Percentiles rank a stretch among this genome's conserved stretches.
Conservation (phyloP, 2,797 vertebrate species). For the Hemibagrus guttatus region DNA sequence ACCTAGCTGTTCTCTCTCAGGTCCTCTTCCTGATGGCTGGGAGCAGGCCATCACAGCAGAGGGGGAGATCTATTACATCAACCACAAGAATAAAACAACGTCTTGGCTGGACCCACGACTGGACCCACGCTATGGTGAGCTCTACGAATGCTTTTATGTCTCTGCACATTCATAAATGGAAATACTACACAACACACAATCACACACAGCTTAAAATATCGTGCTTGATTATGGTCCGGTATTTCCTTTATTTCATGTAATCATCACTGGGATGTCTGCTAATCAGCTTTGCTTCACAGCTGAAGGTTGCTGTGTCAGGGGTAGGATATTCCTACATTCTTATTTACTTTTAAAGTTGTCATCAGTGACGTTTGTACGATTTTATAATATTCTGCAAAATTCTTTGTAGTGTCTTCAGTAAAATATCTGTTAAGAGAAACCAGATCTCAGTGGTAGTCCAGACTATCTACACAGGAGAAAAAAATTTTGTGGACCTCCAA, state of each 20-base stretch:
- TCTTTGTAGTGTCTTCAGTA: not conserved
- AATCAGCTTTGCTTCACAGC: not conserved
- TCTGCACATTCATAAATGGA: not conserved
- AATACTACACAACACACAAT: not conserved
- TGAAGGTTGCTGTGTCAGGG: not conserved
- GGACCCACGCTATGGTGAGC: slow-evolving; percentile 95
- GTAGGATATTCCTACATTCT: no score
- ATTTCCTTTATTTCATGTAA: not conserved
- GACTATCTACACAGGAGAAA: not conserved
- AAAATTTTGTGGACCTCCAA: not conserved
- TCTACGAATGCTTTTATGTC: slow-evolving; percentile 50
- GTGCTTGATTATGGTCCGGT: not conserved
- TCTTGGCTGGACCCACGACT: slow-evolving; percentile 98
- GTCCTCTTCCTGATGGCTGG: slow-evolving; percentile 97
- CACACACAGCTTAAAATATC: no score
- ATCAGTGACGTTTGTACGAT: not conserved
- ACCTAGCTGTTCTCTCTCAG: slow-evolving; percentile 72
- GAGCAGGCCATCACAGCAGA: slow-evolving; percentile 98
- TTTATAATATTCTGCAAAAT: not conserved
- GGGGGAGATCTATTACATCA: slow-evolving; percentile 99
- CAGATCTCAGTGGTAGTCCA: not conserved
- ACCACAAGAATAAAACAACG: slow-evolving; percentile 99
- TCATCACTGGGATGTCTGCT: not conserved
- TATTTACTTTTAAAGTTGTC: not conserved
- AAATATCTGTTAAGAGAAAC: not conserved